Percentiles rank a stretch among this genome's conserved stretches.
phyloP scores from a whole-genome alignment of 1,140 invertebrate species.

The Mercenaria mercenaria region DNA sequence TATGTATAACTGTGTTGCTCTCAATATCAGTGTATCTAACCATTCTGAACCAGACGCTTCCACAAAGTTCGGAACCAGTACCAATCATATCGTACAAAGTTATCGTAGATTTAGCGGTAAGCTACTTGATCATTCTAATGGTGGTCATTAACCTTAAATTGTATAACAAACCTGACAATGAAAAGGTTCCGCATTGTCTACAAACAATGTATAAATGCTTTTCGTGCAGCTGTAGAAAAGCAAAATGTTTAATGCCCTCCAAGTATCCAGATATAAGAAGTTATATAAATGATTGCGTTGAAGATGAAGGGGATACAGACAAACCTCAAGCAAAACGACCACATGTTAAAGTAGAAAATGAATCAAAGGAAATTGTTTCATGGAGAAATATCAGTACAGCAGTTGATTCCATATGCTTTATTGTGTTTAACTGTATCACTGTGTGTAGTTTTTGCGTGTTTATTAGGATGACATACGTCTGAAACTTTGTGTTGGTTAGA shows the following conservation, averaged over 20 bases:
- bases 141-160: neutral
- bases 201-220: neutral
- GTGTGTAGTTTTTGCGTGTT: no score
- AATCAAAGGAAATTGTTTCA: no score
- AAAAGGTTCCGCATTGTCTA: neutral
- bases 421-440: no score
- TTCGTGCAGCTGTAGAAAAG: neutral
- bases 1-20: slow-evolving; percentile 87
- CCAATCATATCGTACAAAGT: slow-evolving; percentile 69
- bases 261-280: neutral
- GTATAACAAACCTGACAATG: neutral
- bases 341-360: no score
- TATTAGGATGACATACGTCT: no score
- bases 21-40: slow-evolving; percentile 88
- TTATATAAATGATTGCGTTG: no score
- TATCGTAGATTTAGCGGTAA: neutral
- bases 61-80: slow-evolving; percentile 87
- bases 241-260: neutral
- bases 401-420: no score
- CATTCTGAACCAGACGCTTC: slow-evolving; percentile 88
- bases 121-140: neutral
- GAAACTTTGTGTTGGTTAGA: no score
- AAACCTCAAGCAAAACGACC: no score
- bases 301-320: no score
- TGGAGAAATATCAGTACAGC: no score